Evolutionary conservation across 2,797 vertebrate species (phyloP), one percentile per base, ranked within the genome.

Genomic region (Poeciliopsis turneri): DNA sequence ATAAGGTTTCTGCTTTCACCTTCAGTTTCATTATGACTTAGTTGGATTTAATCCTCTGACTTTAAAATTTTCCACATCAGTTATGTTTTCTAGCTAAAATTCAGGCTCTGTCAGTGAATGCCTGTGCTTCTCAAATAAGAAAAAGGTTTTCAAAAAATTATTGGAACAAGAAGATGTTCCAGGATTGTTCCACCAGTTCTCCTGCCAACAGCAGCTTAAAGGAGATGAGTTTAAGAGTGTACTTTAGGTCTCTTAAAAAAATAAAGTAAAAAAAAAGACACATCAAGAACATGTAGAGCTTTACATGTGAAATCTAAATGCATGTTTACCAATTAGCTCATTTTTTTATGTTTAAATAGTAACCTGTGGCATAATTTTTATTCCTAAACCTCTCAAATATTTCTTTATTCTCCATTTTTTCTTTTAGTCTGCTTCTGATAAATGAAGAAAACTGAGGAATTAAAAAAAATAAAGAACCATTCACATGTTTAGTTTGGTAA

Each of bases 1-100:
- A 7, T 68, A 39, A 10, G 59, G 20, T 10, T 41, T 72, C 43
- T 39, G 13, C 0, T 33, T 77, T 78, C 30, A 25, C 47, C 77
- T 84, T 80, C 12, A 69, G 41, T 71, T 82, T 70, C 1, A 2
- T n/a, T 82, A 68, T 70, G 47, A 80, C 10, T 13, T 2, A 33
- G 3, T 13, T 55, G 16, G 0, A 39, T 73, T 43, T 28, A 70
- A 18, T n/a, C 23, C 2, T 11, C 41, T 59, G 28, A 41, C 9
- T 43, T 5, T n/a, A 0, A 45, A 5, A 28, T 9, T 3, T 46
- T 69, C 25, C 25, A 43, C 39, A 43, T 13, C 39, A 2, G 2
- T n/a, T 25, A 3, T 70, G 25, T 45, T 43, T n/a, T 45, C 41
- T 70, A 41, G 66, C 66, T n/a, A 45, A 69, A 69, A 69, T 69